phyloP scores from a whole-genome alignment of 2,113 vertebrate species.

The Anas platyrhynchos region DNA sequence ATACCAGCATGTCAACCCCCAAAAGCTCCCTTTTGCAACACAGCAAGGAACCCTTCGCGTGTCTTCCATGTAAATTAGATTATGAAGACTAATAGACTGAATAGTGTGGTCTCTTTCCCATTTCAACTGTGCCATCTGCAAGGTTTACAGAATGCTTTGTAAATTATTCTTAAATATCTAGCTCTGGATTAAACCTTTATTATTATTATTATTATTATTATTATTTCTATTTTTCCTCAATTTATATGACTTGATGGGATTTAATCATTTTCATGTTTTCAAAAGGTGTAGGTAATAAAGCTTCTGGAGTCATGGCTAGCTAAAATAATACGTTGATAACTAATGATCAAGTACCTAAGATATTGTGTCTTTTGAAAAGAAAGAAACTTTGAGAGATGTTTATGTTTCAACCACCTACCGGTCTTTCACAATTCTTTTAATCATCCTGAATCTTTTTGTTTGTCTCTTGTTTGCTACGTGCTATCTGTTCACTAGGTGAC shows the following conservation, averaged over 20 bases:
- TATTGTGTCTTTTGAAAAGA: constrained; percentile 29
- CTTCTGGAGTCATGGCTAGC: not conserved
- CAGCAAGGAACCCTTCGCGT: not conserved
- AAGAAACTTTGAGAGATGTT: constrained; percentile 4
- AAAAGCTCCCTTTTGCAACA: not conserved
- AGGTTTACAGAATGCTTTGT: not conserved
- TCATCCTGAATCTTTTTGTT: constrained; percentile 7
- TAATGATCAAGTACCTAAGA: constrained; percentile 20
- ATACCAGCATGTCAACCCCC: not conserved
- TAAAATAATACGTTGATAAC: not conserved
- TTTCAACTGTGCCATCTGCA: not conserved
- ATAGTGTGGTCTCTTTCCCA: not conserved
- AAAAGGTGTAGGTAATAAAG: not conserved
- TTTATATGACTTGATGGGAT: not conserved
- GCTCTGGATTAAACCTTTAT: not conserved
- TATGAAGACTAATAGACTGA: not conserved
- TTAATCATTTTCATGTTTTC: constrained; percentile 1
- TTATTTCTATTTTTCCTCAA: not conserved
- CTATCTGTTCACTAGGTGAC: constrained; percentile 35
- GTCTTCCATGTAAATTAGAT: not conserved
- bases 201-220: too few species aligned
- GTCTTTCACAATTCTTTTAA: constrained; percentile 11
- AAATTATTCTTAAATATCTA: constrained; percentile 11
- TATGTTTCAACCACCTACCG: constrained; percentile 7
- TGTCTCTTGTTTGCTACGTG: constrained; percentile 20